These are phyloP conservation scores for Sisyra nigra DNA, from an alignment of 2,888 invertebrate species.

Conservation along the genomic window DNA sequence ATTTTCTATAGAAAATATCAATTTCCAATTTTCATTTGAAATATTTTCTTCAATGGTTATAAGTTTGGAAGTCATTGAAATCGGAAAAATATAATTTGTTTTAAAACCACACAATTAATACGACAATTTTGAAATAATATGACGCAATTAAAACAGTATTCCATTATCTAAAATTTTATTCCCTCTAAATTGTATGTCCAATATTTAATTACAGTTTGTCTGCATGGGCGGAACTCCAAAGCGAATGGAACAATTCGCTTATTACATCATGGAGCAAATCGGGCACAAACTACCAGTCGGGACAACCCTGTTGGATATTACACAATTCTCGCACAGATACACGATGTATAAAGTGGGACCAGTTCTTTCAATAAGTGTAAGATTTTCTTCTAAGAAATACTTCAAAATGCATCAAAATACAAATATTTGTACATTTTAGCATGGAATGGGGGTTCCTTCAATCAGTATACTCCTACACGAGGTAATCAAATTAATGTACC, in stretches of 20 bases:
- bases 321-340: slow-evolving; percentile 82
- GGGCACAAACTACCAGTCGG: slow-evolving; percentile 80
- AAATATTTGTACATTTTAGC: slow-evolving; percentile 35
- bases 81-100: too few relatives aligned
- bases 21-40: too few relatives aligned
- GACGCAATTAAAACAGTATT: too few relatives aligned
- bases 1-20: too few relatives aligned
- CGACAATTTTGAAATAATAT: too few relatives aligned
- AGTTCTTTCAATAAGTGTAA: slow-evolving; percentile 69
- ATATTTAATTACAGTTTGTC: slow-evolving; percentile 77
- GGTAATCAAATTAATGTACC: slow-evolving; percentile 89
- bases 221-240: slow-evolving; percentile 94
- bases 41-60: too few relatives aligned
- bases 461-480: slow-evolving; percentile 91
- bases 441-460: slow-evolving; percentile 97
- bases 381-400: slow-evolving; percentile 23
- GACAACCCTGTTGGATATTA: slow-evolving; percentile 74
- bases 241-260: slow-evolving; percentile 85
- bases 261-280: slow-evolving; percentile 79
- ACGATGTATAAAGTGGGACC: slow-evolving; percentile 93
- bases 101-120: too few relatives aligned
- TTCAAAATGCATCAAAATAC: slow-evolving; percentile 1
- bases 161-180: too few relatives aligned
- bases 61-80: too few relatives aligned
- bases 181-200: too few relatives aligned